Base-by-base conservation (phyloP, 2,888 invertebrate genomes). In the Meiosimyza platycephala region DNA sequence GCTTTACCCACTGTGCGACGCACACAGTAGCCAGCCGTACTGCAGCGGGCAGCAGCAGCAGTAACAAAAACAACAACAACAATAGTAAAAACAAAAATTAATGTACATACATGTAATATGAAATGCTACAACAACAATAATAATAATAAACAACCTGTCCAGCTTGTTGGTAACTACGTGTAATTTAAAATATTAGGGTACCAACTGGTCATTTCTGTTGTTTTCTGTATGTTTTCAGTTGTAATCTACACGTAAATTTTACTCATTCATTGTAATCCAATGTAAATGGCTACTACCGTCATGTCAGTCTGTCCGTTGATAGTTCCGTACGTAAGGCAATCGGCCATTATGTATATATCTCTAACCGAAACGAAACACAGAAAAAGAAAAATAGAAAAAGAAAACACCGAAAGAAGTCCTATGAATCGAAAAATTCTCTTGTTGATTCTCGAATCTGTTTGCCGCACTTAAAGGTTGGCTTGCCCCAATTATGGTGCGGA, bases 161-260 rank as follows among this genome's bases (percentile, higher is more conserved):
- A 71, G 75, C 66, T 72, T 79, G 79, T 77, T 80, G 80, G 79
- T 77, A 81, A 80, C 78, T 82, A 40, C 40, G 40, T 40, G 40
- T 40, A 82, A 82, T 82, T 81, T 83, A 80, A 83, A 82, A 82
- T 82, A 83, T 83, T 81, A 80, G 67, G 76, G 77, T 77, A 65
- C 79, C 79, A 75, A 76, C 74, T 74, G 76, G 63, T 72, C 73
- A 73, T 76, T 73, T 72, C 70, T 66, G 57, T 74, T 64, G 52
- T 57, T 57, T 22, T 57, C 12, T 40, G 40, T 16, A n/a, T 47
- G 48, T 63, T 63, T 28, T n/a, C 16, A n/a, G 33, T 63, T 16
- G 63, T 40, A 47, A 18, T 40, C 40, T 40, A 40, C 40, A 40
- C 40, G 9, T 40, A 40, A 40, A 40, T 9, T 40, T 40, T 40